A percentile compares a stretch with the other conserved stretches of the same genome.
Evolutionary conservation across 2,113 vertebrate species (phyloP).

Genomic region (Rhagologus leucostigma): DNA sequence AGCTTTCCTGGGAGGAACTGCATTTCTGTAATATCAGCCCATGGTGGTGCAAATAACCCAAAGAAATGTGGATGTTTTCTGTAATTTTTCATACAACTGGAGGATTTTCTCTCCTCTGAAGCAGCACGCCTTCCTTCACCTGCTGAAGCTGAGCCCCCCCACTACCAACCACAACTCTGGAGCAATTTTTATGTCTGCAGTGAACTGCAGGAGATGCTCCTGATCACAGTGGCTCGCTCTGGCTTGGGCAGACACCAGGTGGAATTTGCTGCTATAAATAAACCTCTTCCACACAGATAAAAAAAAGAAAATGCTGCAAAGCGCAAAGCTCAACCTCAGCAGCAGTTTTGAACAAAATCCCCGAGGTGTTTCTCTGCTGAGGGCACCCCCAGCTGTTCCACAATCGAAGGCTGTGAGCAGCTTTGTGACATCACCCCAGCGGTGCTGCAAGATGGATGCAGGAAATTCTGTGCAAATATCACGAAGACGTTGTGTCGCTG

Average conservation of each 20-base stretch:
- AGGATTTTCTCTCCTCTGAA: background rate
- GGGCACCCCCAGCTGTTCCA: background rate
- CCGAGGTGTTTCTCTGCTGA: background rate
- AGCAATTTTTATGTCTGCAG: background rate
- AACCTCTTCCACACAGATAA: background rate
- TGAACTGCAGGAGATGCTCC: background rate
- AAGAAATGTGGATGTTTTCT: background rate
- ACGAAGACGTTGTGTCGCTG: background rate
- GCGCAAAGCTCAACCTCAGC: background rate
- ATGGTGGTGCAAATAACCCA: background rate
- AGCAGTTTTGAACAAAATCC: background rate
- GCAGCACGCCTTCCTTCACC: background rate
- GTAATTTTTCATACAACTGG: background rate
- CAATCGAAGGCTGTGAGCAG: background rate
- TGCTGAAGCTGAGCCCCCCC: background rate
- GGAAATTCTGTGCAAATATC: constrained; percentile 39
- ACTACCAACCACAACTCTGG: background rate
- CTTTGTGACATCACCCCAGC: constrained; percentile 6
- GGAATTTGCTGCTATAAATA: background rate
- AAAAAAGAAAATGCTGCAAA: background rate
- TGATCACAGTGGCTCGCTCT: background rate
- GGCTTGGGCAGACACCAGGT: background rate
- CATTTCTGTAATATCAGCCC: background rate
- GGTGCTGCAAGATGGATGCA: constrained; percentile 15
- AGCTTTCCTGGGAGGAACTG: background rate